Conservation (phyloP, 2,797 vertebrate species). For the Phylloscopus collybita region DNA sequence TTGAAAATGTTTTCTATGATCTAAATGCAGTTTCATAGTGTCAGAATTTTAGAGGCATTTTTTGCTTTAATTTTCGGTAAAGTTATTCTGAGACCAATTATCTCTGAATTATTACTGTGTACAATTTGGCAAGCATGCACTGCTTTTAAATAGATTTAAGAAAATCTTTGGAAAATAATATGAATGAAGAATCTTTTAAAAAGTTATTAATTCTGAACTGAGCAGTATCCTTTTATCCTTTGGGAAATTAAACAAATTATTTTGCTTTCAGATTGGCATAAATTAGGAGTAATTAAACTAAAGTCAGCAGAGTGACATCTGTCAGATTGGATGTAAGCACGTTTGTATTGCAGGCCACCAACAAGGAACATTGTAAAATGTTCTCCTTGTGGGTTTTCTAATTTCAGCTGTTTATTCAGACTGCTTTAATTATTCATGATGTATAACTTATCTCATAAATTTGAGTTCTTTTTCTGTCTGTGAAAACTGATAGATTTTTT, state of each 20-base stretch:
- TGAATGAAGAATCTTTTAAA: neutral
- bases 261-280: slow-evolving; percentile 6
- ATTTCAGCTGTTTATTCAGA: slow-evolving; percentile 13
- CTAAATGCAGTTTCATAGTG: neutral
- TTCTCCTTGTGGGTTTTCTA: neutral
- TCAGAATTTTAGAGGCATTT: neutral
- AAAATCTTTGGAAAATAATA: neutral
- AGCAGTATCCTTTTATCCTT: slow-evolving; percentile 8
- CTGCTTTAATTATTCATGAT: slow-evolving; percentile 25
- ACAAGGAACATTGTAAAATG: neutral
- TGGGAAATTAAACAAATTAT: slow-evolving; percentile 5
- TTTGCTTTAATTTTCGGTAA: neutral
- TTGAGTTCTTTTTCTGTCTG: neutral
- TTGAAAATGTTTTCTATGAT: neutral
- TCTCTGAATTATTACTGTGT: neutral
- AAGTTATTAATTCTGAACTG: neutral
- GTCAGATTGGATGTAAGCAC: neutral
- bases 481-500: neutral
- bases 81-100: neutral
- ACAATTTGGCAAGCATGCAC: neutral
- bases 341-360: neutral
- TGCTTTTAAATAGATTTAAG: slow-evolving; percentile 1
- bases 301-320: slow-evolving; percentile 20
- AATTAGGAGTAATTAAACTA: slow-evolving; percentile 7
- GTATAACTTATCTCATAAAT: neutral